phyloP scores from a whole-genome alignment of 2,797 vertebrate genomes.

The Mallotus villosus region DNA sequence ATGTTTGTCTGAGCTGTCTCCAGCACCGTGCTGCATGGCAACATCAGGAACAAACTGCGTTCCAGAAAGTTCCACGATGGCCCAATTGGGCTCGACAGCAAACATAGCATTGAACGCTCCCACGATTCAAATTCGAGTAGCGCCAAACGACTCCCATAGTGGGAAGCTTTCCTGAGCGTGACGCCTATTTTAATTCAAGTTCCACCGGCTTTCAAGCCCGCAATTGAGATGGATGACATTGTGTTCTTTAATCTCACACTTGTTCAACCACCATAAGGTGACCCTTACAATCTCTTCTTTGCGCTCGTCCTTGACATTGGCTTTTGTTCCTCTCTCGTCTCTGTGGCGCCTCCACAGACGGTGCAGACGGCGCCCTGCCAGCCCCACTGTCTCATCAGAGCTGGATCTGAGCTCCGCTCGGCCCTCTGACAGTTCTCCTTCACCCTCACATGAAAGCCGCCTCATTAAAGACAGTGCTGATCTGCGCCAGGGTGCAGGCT shows the following conservation, averaged over 20 bases:
- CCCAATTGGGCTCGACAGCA: not conserved
- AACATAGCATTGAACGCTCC: not conserved
- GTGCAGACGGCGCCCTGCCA: not conserved
- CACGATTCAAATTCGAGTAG: not conserved
- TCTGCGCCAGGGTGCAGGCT: not conserved
- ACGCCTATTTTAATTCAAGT: not conserved
- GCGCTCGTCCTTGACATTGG: slow-evolving; percentile 7
- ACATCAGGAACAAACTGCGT: not conserved
- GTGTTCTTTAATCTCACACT: no score
- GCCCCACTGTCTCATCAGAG: slow-evolving; percentile 1
- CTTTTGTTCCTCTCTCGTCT: slow-evolving; percentile 1
- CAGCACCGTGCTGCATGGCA: slow-evolving; percentile 1
- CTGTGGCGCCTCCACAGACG: not conserved
- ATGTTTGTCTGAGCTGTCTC: slow-evolving; percentile 30
- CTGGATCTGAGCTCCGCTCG: not conserved
- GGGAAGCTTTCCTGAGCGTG: not conserved
- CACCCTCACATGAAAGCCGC: not conserved
- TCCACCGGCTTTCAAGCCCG: no score
- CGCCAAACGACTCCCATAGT: not conserved
- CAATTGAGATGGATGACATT: no score
- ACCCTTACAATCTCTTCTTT: no score
- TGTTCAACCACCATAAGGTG: no score
- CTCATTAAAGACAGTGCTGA: slow-evolving; percentile 18
- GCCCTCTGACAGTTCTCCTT: not conserved
- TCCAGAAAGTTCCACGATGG: not conserved